Evolutionary conservation across 2,797 vertebrate species (phyloP), one percentile per base, ranked within the genome.

Genomic region (Eidolon dupreanum): DNA sequence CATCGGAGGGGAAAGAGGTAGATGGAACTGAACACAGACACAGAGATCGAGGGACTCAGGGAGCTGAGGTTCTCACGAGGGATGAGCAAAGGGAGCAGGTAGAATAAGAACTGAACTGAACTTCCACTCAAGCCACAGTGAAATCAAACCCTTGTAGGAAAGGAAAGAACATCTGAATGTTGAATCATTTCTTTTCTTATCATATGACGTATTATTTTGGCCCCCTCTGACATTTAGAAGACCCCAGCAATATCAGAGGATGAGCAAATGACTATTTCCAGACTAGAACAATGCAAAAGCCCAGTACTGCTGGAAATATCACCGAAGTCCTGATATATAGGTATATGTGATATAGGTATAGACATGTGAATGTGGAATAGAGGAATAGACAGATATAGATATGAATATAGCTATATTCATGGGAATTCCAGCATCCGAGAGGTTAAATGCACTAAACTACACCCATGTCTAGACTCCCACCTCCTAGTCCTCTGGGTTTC

Each of bases 41-140:
- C 59, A 81, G 75, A 92, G 75, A 65, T 5, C 4, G 22, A 83
- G 79, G 73, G 95, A 79, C 84, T 79, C 16, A 0, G 94, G 66
- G 84, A 94, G 46, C 66, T 38, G 59, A 75, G 86, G 8, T 19
- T 43, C 84, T 95, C 96, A 16, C 0, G 31, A 65, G 89, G 57
- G 36, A 49, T 28, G 38, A 73, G 81, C 24, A 63, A 73, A 81
- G 4, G 1, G 51, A 74, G 26, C 24, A 11, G 71, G 36, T 77
- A 82, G 91, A 98, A 94, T 90, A 94, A 96, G 93, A 95, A 66
- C 13, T 31, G 93, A 41, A 61, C 70, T 93, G 94, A 96, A 94
- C 87, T 90, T 88, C 94, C 70, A 89, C 87, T 89, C 0, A 0
- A 85, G 77, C 38, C n/a, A 26, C 89, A 66, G 46, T 0, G n/a